These are phyloP conservation scores for Equus quagga DNA, from an alignment of 2,113 vertebrate genomes.

Conservation along the genomic window DNA sequence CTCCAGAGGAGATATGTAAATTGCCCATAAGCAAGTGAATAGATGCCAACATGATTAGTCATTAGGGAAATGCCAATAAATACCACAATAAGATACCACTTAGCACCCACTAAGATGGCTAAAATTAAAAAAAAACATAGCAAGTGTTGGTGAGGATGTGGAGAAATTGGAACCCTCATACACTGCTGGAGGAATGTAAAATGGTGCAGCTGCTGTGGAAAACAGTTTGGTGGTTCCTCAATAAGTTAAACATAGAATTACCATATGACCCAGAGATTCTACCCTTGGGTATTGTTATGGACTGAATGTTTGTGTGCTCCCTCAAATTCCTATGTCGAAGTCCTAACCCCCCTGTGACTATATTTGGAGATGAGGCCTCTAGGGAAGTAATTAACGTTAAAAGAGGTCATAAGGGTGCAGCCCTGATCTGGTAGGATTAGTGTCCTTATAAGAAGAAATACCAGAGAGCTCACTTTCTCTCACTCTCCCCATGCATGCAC, in stretches of 20 bases:
- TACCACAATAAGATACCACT: not conserved
- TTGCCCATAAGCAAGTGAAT: not conserved
- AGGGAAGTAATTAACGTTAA: not conserved
- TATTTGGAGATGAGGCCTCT: not conserved
- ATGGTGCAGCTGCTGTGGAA: not conserved
- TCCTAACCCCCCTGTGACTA: not conserved
- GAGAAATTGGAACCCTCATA: not conserved
- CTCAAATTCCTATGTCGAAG: not conserved
- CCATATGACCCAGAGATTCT: not conserved
- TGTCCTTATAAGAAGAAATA: not conserved
- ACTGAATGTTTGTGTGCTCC: not conserved
- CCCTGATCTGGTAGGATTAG: not conserved
- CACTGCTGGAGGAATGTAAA: not conserved
- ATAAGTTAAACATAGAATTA: not conserved
- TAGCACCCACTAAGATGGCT: not conserved
- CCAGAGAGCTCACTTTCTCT: not conserved
- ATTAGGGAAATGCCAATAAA: not conserved
- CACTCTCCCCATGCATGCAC: not conserved
- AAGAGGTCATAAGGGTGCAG: not conserved
- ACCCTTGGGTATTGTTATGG: not conserved
- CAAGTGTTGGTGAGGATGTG: not conserved
- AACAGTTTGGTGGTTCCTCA: not conserved
- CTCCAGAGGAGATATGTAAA: not conserved
- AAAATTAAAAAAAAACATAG: not conserved
- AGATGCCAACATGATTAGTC: not conserved